Conservation (phyloP, 2,113 vertebrate species). For the Chelonoidis abingdonii region DNA sequence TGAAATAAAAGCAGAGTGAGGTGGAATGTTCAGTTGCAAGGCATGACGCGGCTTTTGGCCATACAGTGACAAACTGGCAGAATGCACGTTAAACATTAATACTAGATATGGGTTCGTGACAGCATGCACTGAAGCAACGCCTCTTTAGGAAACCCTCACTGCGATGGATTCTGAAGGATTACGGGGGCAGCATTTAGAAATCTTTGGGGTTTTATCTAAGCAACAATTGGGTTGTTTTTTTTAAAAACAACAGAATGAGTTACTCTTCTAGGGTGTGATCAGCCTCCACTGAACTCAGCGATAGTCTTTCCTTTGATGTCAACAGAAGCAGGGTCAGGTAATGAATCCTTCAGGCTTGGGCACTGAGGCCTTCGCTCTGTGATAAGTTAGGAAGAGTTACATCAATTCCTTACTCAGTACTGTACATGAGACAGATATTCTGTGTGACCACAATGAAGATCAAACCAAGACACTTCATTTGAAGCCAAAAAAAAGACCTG, state of each 20-base stretch:
- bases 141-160: background rate
- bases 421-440: background rate
- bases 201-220: background rate
- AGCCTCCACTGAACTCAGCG: background rate
- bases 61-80: fast-evolving
- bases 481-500: background rate
- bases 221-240: background rate
- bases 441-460: background rate
- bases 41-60: background rate
- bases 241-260: background rate
- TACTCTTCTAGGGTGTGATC: background rate
- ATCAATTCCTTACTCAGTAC: background rate
- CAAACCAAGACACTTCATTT: background rate
- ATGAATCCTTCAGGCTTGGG: background rate
- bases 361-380: background rate
- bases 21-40: fast-evolving
- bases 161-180: background rate
- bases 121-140: background rate
- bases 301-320: background rate
- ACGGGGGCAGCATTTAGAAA: background rate
- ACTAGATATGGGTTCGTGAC: background rate
- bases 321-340: background rate
- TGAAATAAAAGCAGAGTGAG: background rate
- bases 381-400: background rate
- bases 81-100: background rate